Evolutionary conservation across 2,113 vertebrate genomes (phyloP), one percentile per base, ranked within the genome.

Genomic region (Oxygymnocypris stewartii): DNA sequence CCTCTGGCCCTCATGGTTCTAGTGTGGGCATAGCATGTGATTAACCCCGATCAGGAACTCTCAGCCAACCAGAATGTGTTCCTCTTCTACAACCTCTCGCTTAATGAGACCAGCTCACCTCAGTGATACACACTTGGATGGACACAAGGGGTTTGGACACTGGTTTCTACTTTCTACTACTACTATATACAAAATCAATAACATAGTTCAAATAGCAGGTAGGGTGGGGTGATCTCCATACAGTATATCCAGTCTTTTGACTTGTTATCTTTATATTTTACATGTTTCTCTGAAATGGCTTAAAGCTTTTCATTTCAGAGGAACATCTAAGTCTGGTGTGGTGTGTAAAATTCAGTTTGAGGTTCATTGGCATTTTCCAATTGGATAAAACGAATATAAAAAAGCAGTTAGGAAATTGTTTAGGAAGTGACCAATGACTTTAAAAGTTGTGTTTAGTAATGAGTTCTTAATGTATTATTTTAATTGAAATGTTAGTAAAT

Each of bases 21-120:
- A 84, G 82, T 65, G 88, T 88, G 90, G 88, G 84, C 78, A 78
- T 84, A 92, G 91, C 93, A 93, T 92, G 92, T 90, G 90, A 47
- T 71, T 59, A 61, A 76, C 28, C n/a, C 37, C 69, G 76, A 75
- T 57, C 54, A 85, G 80, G 78, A 89, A 84, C 80, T 86, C 74
- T 73, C 80, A 86, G 86, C 84, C 88, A 89, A 88, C 79, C 86
- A 86, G 88, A 87, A 54, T 85, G 88, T 84, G 88, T 84, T 88
- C 84, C 79, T 85, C 44, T 87, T 82, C 83, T 69, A 20, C 85
- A 89, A 89, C 82, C 83, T 85, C 80, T 86, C 65, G 25, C 81
- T 67, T 85, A 63, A 37, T 54, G 76, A 63, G 82, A 82, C 75
- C 80, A 78, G 77, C 76, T 57, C 86, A 74, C 59, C 76, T 88